Percentiles rank a stretch among this genome's conserved stretches.
Evolutionary conservation across 2,113 vertebrate genomes (phyloP).

Genomic region (Clinocottus analis): DNA sequence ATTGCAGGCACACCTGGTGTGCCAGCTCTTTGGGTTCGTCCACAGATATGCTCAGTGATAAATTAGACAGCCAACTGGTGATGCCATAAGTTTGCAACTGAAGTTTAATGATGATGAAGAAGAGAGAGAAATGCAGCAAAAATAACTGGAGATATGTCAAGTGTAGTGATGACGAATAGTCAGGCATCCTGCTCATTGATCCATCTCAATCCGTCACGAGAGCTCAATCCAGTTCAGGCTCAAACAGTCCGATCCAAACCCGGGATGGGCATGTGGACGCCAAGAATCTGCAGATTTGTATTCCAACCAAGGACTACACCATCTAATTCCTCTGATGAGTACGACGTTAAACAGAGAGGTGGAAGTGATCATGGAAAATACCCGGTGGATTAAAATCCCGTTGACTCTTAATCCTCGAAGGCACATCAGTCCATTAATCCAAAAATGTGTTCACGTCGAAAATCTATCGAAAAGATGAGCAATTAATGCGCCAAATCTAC

Average conservation of each 20-base stretch:
- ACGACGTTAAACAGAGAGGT: slow-evolving; percentile 22
- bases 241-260: slow-evolving; percentile 38
- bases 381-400: slow-evolving; percentile 5
- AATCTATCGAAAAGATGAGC: neutral
- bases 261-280: slow-evolving; percentile 39
- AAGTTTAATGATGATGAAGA: slow-evolving; percentile 75
- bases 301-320: slow-evolving; percentile 20
- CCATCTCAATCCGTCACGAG: slow-evolving; percentile 66
- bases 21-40: slow-evolving; percentile 53
- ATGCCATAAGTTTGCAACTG: slow-evolving; percentile 55
- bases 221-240: slow-evolving; percentile 50
- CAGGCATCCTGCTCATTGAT: slow-evolving; percentile 68
- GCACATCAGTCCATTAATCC: neutral
- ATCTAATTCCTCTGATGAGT: slow-evolving; percentile 33
- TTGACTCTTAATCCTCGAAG: neutral
- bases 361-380: slow-evolving; percentile 22
- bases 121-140: slow-evolving; percentile 56
- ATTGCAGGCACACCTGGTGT: slow-evolving; percentile 67
- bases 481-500: neutral
- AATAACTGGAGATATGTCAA: slow-evolving; percentile 65
- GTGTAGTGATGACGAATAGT: slow-evolving; percentile 62
- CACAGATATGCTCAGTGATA: slow-evolving; percentile 47
- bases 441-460: neutral
- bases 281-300: slow-evolving; percentile 34
- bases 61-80: slow-evolving; percentile 67